These are phyloP conservation scores for Uropetala carovei DNA, from an alignment of 2,888 invertebrate genomes.

Conservation along the genomic window DNA sequence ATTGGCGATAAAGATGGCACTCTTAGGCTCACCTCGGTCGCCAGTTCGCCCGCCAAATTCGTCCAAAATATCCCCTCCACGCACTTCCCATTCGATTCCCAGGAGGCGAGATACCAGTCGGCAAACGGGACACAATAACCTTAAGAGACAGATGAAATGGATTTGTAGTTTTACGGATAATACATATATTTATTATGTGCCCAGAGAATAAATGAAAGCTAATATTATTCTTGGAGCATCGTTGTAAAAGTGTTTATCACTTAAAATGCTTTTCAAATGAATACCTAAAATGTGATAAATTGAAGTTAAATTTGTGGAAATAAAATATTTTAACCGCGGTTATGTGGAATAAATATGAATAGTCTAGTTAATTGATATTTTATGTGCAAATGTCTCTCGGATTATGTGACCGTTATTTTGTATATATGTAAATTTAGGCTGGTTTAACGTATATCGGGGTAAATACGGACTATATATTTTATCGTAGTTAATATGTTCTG, in stretches of 20 bases:
- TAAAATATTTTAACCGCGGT: not conserved
- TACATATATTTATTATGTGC: not conserved
- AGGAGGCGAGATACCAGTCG: not conserved
- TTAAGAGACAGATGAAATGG: not conserved
- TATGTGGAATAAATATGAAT: not conserved
- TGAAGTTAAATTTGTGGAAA: not conserved
- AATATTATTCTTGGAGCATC: not conserved
- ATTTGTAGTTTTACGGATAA: too few species aligned
- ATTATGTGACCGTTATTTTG: too few species aligned
- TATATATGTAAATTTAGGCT: too few species aligned
- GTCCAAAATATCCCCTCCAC: slow-evolving; percentile 3
- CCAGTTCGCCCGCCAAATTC: slow-evolving; percentile 22
- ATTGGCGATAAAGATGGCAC: slow-evolving; percentile 26
- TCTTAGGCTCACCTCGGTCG: not conserved
- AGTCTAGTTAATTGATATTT: not conserved
- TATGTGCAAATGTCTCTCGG: not conserved
- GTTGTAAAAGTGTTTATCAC: not conserved
- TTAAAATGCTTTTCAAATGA: not conserved
- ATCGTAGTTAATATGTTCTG: too few species aligned
- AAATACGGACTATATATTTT: too few species aligned
- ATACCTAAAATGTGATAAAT: not conserved
- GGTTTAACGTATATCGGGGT: too few species aligned
- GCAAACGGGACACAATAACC: not conserved
- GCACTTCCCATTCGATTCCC: slow-evolving; percentile 40
- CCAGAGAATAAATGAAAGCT: not conserved